A percentile compares a stretch with the other conserved stretches of the same genome.
Conservation (phyloP, 2,888 invertebrate genomes). For the Clostera curtula region DNA sequence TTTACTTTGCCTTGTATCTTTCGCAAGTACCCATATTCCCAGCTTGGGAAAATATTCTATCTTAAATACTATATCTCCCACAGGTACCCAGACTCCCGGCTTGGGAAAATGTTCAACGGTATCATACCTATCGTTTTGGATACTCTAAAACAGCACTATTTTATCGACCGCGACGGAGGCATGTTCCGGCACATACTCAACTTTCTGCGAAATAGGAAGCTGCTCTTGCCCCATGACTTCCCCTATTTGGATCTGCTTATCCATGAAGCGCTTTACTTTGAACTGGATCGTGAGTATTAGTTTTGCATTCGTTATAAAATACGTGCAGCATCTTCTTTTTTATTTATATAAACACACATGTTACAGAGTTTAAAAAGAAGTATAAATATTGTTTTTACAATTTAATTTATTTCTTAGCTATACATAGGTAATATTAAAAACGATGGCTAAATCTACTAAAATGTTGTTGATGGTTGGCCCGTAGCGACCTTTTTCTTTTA, state of each 20-base stretch:
- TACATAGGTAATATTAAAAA: too few relatives aligned
- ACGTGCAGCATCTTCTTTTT: neutral
- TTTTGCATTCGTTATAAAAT: neutral
- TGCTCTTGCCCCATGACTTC: constrained; percentile 91
- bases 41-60: too few relatives aligned
- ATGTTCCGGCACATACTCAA: constrained; percentile 98
- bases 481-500: too few relatives aligned
- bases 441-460: too few relatives aligned
- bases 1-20: too few relatives aligned
- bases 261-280: constrained; percentile 94
- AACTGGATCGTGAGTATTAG: constrained; percentile 85
- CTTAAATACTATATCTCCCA: too few relatives aligned
- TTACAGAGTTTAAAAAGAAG: too few relatives aligned
- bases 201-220: constrained; percentile 93
- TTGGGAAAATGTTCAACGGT: constrained; percentile 96
- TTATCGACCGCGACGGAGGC: constrained; percentile 97
- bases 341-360: too few relatives aligned
- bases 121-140: constrained; percentile 96
- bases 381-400: too few relatives aligned
- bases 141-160: constrained; percentile 97
- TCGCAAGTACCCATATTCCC: too few relatives aligned
- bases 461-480: too few relatives aligned
- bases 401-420: too few relatives aligned
- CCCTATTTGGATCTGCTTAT: constrained; percentile 88
- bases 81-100: constrained; percentile 94